Evolutionary conservation across 2,797 vertebrate species (phyloP), one percentile per base, ranked within the genome.

Genomic region (Pangasius macronema): DNA sequence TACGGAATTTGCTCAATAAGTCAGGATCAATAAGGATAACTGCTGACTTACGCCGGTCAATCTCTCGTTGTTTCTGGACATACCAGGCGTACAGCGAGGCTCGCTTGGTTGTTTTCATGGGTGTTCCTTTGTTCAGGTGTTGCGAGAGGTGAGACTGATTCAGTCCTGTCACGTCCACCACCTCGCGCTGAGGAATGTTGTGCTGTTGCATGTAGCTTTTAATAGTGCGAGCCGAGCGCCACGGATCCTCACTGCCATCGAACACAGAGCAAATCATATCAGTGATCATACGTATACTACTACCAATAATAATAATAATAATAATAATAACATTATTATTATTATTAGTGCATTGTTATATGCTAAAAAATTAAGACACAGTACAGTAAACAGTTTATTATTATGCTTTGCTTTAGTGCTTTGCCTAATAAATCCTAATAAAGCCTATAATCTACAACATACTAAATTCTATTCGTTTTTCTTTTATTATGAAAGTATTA

Each of bases 201-300:
- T 99, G 98, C 89, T 99, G 99, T 91, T 99, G 98, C 98, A 99
- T 99, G 96, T 99, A 99, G 53, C 97, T 97, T 95, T 99, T 99
- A 95, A 99, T 98, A 95, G 98, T 99, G 93, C 98, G 98, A 61
- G 98, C 98, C 30, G 98, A 97, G 80, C 99, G 97, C 99, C 99
- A 99, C 0, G 99, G 99, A 92, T 99, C 99, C 95, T 98, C 98
- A 0, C 99, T 99, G 73, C 5, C 57, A 53, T 85, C 27, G 42
- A 82, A 61, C 18, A 89, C 27, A 82, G 3, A 84, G 39, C 16
- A 84, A 70, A 33, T 0, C 0, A 33, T 57, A n/a, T 75, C 46
- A 83, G 16, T 22, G 8, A 80, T 59, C 22, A 24, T 1, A 36
- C 4, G 1, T 24, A 59, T 24, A 22, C n/a, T 51, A 82, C 18